Evolutionary conservation across 2,888 invertebrate genomes (phyloP).

Genomic region (Chloroclysta siterata): DNA sequence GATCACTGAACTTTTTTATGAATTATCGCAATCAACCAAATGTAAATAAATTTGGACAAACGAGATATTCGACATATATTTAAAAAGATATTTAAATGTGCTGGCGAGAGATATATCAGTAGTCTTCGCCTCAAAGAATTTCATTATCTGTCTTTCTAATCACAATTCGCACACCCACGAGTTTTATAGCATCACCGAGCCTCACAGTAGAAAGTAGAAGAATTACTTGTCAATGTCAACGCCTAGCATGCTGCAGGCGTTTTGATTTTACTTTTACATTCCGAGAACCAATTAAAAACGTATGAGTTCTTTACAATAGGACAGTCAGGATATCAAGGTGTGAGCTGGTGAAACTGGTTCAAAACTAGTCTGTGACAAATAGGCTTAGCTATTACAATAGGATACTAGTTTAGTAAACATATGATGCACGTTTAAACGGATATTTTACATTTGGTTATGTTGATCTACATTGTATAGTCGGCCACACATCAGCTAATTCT

Average conservation of each 20-base stretch:
- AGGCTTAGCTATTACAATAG: neutral
- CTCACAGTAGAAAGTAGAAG: neutral
- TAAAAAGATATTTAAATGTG: too few species aligned
- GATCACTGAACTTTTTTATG: too few species aligned
- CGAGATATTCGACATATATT: too few species aligned
- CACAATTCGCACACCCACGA: neutral
- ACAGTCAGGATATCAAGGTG: neutral
- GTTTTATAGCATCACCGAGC: neutral
- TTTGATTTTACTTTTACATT: constrained; percentile 3
- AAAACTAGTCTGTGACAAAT: constrained; percentile 1
- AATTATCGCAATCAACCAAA: too few species aligned
- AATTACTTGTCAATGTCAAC: constrained; percentile 1
- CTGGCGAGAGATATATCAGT: too few species aligned
- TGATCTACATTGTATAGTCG: too few species aligned
- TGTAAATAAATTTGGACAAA: too few species aligned
- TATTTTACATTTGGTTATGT: too few species aligned
- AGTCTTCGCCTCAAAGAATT: too few species aligned
- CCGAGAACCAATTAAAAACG: neutral
- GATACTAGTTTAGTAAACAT: neutral
- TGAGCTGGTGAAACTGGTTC: neutral
- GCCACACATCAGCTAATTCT: too few species aligned
- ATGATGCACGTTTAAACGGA: too few species aligned
- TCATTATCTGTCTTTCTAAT: neutral
- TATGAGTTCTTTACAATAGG: constrained; percentile 1
- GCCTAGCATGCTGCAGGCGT: neutral